Evolutionary conservation across 2,888 invertebrate species (phyloP).

Genomic region (Mythimna pallens): DNA sequence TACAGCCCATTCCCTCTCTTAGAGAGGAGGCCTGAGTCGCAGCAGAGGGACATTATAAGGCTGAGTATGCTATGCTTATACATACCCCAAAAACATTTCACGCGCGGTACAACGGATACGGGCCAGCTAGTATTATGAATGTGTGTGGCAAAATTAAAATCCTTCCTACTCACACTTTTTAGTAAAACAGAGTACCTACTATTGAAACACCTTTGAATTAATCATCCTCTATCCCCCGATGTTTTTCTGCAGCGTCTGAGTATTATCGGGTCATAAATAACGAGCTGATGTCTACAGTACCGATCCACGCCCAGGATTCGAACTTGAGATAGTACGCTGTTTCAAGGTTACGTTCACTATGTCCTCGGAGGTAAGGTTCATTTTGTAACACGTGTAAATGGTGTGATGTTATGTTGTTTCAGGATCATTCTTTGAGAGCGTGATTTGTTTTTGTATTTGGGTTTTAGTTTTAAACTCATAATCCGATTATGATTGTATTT

Average conservation of each 20-base stretch:
- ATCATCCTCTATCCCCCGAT: constrained; percentile 11
- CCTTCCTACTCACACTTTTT: neutral
- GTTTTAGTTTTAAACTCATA: too few relatives aligned
- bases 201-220: constrained; percentile 12
- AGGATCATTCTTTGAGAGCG: neutral
- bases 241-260: constrained; percentile 42
- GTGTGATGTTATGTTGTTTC: neutral
- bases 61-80: too few relatives aligned
- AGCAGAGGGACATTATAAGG: too few relatives aligned
- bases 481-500: too few relatives aligned
- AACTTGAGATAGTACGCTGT: constrained; percentile 41
- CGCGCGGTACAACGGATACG: too few relatives aligned
- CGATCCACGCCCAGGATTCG: constrained; percentile 49
- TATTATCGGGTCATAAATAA: constrained; percentile 46
- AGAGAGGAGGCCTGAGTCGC: too few relatives aligned
- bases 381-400: neutral
- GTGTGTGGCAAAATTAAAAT: too few relatives aligned
- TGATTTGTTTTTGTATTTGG: too few relatives aligned
- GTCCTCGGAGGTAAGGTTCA: neutral
- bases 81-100: too few relatives aligned
- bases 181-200: neutral
- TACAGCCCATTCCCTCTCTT: too few relatives aligned
- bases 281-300: constrained; percentile 32
- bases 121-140: too few relatives aligned
- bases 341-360: constrained; percentile 42